Evolutionary conservation across 1,140 invertebrate genomes (phyloP).

Genomic region (Papilio glaucus): DNA sequence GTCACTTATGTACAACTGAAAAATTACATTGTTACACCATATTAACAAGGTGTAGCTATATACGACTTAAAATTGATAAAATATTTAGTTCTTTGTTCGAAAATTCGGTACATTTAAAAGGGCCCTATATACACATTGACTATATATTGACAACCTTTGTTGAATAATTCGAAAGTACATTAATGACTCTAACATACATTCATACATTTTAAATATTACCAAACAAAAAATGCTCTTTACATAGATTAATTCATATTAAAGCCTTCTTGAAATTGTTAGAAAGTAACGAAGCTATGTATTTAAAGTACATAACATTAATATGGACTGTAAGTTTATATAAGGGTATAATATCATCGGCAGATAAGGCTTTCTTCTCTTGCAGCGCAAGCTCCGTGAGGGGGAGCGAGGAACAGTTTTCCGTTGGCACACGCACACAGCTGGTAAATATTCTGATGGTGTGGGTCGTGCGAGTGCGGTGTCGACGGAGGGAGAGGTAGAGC

Average conservation of each 20-base stretch:
- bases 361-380: conserved; percentile 81
- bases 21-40: not conserved
- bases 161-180: conserved; percentile 18
- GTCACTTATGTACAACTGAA: not conserved
- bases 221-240: not conserved
- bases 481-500: conserved; percentile 53
- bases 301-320: conserved; percentile 5
- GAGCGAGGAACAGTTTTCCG: conserved; percentile 94
- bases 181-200: not conserved
- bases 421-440: conserved; percentile 96
- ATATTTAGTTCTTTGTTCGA: not conserved
- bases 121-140: not conserved
- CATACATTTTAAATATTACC: not conserved
- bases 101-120: not conserved
- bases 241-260: conserved; percentile 16
- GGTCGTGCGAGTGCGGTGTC: conserved; percentile 74
- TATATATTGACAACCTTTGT: conserved; percentile 15
- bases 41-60: conserved; percentile 3
- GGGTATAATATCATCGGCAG: conserved; percentile 76
- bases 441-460: conserved; percentile 88
- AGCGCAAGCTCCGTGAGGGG: conserved; percentile 91
- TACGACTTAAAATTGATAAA: not conserved
- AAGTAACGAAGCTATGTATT: not conserved
- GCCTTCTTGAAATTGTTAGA: conserved; percentile 17
- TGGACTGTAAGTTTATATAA: not conserved